These are phyloP conservation scores for Lampropteryx suffumata DNA, from an alignment of 2,888 invertebrate genomes.

Conservation along the genomic window DNA sequence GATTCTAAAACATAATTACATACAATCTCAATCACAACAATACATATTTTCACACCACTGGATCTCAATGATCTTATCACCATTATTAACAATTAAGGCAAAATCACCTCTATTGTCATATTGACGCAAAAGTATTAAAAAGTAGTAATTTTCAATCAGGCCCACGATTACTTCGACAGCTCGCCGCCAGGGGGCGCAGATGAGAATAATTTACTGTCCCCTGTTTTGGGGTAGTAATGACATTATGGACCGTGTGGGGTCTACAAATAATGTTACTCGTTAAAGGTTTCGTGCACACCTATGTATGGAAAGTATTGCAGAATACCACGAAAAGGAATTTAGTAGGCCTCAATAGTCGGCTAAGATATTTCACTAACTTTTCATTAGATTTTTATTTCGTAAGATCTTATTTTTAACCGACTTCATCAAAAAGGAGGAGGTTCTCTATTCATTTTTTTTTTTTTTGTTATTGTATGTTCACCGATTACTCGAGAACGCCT, in stretches of 20 bases:
- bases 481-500: too few relatives aligned
- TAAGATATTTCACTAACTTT: too few relatives aligned
- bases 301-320: neutral
- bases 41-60: neutral
- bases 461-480: too few relatives aligned
- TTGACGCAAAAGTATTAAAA: slow-evolving; percentile 18
- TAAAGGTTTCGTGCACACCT: slow-evolving; percentile 4
- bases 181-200: slow-evolving; percentile 38
- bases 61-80: slow-evolving; percentile 1
- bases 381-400: too few relatives aligned
- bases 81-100: slow-evolving; percentile 4
- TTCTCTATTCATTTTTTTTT: too few relatives aligned
- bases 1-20: neutral
- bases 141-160: slow-evolving; percentile 38
- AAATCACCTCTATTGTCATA: slow-evolving; percentile 8
- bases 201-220: slow-evolving; percentile 39
- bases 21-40: neutral
- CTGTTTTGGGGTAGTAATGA: slow-evolving; percentile 38
- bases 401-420: too few relatives aligned
- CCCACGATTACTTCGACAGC: slow-evolving; percentile 44
- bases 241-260: slow-evolving; percentile 34
- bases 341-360: too few relatives aligned
- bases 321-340: too few relatives aligned
- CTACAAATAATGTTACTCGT: slow-evolving; percentile 27
- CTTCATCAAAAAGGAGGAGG: too few relatives aligned